These are phyloP conservation scores for Dasypogon diadema DNA, from an alignment of 2,888 invertebrate genomes.

Conservation along the genomic window DNA sequence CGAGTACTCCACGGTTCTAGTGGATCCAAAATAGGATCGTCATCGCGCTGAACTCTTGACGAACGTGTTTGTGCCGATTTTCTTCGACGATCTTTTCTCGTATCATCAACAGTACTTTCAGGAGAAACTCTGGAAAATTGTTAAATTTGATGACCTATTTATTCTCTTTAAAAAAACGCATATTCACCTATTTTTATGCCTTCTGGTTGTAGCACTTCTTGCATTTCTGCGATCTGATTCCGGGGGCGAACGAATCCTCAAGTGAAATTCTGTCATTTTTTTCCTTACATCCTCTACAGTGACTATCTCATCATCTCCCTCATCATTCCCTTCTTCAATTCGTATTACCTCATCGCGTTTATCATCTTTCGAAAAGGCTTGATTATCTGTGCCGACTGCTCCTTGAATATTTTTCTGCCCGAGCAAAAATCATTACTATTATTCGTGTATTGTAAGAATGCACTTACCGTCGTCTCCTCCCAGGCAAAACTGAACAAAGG, in stretches of 20 bases:
- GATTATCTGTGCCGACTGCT: conserved; percentile 29
- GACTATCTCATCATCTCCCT: conserved; percentile 64
- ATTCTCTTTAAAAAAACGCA: too few species aligned
- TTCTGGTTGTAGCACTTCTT: conserved; percentile 64
- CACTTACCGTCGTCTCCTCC: conserved; percentile 54
- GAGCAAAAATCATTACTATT: not conserved
- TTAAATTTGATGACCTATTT: too few species aligned
- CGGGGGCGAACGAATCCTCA: conserved; percentile 64
- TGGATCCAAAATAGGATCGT: conserved; percentile 73
- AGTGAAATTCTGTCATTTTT: conserved; percentile 67
- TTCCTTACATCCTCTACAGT: conserved; percentile 67
- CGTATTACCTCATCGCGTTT: conserved; percentile 59
- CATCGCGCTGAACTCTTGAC: conserved; percentile 44
- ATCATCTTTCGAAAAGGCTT: conserved; percentile 29
- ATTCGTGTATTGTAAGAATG: too few species aligned
- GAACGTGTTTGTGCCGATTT: conserved; percentile 62
- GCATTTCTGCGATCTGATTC: conserved; percentile 61
- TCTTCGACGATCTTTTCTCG: conserved; percentile 61
- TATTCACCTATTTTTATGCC: conserved; percentile 54
- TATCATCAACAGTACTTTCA: conserved; percentile 61
- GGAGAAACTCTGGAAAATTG: conserved; percentile 64
- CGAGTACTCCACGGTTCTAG: conserved; percentile 81
- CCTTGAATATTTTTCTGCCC: not conserved
- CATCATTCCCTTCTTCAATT: conserved; percentile 58
- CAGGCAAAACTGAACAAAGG: conserved; percentile 58